Conservation (phyloP, 2,797 vertebrate species). For the Choloepus didactylus region DNA sequence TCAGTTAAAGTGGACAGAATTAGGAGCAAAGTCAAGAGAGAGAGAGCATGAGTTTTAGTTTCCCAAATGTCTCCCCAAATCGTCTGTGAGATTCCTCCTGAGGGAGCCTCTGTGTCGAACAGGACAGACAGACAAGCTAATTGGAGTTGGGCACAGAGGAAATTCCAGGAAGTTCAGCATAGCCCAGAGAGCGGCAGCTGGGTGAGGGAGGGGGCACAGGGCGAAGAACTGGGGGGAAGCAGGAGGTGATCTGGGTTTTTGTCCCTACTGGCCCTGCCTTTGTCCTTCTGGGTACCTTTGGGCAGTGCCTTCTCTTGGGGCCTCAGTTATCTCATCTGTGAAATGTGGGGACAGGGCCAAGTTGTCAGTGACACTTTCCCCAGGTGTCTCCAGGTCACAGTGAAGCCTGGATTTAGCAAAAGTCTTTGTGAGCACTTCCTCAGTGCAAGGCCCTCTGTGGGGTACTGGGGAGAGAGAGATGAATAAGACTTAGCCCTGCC, state of each 20-base stretch:
- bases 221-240: not conserved
- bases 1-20: not conserved
- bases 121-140: not conserved
- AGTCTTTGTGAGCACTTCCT: not conserved
- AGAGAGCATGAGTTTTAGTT: slow-evolving; percentile 20
- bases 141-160: not conserved
- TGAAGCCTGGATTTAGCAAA: not conserved
- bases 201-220: not conserved
- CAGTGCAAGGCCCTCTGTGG: not conserved
- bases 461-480: not conserved
- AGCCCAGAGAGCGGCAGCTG: not conserved
- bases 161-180: not conserved
- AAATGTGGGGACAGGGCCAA: not conserved
- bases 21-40: not conserved
- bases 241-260: fast-evolving
- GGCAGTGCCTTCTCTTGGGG: not conserved
- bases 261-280: not conserved
- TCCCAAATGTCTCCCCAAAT: not conserved
- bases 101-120: not conserved
- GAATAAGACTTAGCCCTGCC: not conserved
- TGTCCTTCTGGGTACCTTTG: not conserved
- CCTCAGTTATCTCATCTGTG: not conserved
- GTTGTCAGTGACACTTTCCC: not conserved
- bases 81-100: slow-evolving; percentile 1
- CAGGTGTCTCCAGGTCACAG: not conserved